Evolutionary conservation across 2,888 invertebrate species (phyloP).

Genomic region (Drosophila atroscutellata): DNA sequence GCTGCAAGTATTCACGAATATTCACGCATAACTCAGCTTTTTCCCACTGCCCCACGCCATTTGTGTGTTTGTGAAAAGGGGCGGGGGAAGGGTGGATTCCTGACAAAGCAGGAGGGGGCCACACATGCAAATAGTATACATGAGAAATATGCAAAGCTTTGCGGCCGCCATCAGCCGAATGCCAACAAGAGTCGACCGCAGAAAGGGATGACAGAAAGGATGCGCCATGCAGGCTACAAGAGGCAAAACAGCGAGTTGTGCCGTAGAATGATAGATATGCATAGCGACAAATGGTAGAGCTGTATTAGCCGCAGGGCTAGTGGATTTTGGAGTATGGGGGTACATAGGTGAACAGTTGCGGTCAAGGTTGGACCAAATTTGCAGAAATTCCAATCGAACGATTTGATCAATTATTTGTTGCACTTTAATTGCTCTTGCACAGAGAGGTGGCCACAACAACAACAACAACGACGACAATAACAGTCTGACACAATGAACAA

Average conservation of each 20-base stretch:
- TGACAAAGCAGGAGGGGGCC: neutral
- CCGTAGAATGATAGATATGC: conserved; percentile 14
- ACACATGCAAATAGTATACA: conserved; percentile 66
- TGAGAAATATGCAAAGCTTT: conserved; percentile 71
- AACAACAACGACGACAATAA: conserved; percentile 2
- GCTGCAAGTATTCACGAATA: conserved; percentile 42
- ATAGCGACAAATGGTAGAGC: conserved; percentile 39
- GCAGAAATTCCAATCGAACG: conserved; percentile 41
- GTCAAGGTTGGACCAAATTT: conserved; percentile 4
- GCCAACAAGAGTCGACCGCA: conserved; percentile 41
- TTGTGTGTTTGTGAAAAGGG: neutral
- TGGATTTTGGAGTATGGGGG: neutral
- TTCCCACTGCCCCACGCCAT: conserved; percentile 13
- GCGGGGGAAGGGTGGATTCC: neutral
- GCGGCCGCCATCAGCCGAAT: conserved; percentile 42
- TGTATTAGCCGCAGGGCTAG: conserved; percentile 4
- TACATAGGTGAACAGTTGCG: neutral
- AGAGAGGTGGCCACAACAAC: neutral
- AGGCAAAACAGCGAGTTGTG: neutral
- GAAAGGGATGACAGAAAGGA: conserved; percentile 48
- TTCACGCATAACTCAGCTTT: conserved; percentile 69
- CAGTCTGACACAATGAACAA: conserved; percentile 10
- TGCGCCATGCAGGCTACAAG: conserved; percentile 38
- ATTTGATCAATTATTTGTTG: conserved; percentile 51
- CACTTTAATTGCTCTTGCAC: conserved; percentile 57